These are phyloP conservation scores for Ardeotis arabs DNA, from an alignment of 2,113 vertebrate genomes.

Conservation along the genomic window DNA sequence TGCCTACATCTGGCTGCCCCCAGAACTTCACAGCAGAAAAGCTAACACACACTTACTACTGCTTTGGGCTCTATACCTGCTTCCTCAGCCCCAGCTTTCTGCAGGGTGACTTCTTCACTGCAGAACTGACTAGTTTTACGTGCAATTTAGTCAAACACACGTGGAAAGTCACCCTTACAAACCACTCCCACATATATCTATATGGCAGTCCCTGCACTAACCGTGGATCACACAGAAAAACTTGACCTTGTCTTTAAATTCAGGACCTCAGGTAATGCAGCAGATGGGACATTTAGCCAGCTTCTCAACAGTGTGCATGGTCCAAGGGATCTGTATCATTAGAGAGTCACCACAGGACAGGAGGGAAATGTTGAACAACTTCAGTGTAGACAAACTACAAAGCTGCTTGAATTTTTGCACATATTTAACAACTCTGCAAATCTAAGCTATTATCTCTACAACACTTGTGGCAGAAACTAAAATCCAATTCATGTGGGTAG, in stretches of 20 bases:
- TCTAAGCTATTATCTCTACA: background rate
- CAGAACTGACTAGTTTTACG: background rate
- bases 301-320: accelerated
- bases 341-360: background rate
- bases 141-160: background rate
- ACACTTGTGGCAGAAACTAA: background rate
- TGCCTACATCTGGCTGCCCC: background rate
- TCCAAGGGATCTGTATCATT: background rate
- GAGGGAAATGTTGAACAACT: background rate
- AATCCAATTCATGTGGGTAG: background rate
- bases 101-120: background rate
- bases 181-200: background rate
- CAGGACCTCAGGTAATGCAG: background rate
- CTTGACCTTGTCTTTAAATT: background rate
- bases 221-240: accelerated
- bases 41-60: background rate
- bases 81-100: background rate
- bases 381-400: background rate
- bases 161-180: background rate
- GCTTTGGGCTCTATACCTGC: background rate
- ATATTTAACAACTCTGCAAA: background rate
- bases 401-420: background rate
- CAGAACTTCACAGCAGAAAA: background rate
- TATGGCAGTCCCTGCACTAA: background rate
- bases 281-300: background rate